Conservation (phyloP, 2,113 vertebrate species). For the Forbesichthys papilliferus region DNA sequence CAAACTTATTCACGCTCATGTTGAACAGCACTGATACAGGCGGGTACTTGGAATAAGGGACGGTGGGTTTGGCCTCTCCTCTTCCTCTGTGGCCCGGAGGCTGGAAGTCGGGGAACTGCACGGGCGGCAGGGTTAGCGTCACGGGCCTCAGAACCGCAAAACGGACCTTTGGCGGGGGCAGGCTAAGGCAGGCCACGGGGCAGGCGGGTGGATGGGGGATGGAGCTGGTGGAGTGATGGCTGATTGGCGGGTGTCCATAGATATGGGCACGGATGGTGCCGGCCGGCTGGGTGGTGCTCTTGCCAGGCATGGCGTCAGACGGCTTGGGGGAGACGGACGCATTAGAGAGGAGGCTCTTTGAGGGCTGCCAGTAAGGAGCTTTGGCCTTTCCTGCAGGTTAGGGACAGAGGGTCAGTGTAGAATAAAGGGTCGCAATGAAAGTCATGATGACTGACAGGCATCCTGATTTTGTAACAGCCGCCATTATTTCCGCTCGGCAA, state of each 20-base stretch:
- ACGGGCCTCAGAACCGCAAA: constrained; percentile 66
- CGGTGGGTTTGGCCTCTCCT: not conserved
- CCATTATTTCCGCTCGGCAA: no score
- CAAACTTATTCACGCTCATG: constrained; percentile 43
- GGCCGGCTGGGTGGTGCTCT: not conserved
- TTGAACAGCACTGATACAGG: not conserved
- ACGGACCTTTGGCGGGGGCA: constrained; percentile 26
- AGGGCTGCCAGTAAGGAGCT: constrained; percentile 23
- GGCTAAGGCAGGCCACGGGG: constrained; percentile 6
- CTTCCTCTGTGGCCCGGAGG: not conserved
- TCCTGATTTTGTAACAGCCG: no score
- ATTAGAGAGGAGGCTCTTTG: constrained; percentile 11
- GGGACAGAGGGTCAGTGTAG: not conserved
- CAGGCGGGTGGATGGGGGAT: not conserved
- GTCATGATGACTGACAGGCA: not conserved
- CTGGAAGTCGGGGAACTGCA: constrained; percentile 52
- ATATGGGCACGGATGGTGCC: not conserved
- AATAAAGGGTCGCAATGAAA: constrained; percentile 1
- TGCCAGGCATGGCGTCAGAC: not conserved
- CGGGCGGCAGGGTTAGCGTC: constrained; percentile 74
- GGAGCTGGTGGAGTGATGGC: not conserved
- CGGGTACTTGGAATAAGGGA: constrained; percentile 27
- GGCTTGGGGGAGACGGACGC: constrained; percentile 3
- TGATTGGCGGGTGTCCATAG: not conserved
- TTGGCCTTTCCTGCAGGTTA: constrained; percentile 37